Conservation (phyloP, 2,797 vertebrate species). For the Taeniopygia guttata region DNA sequence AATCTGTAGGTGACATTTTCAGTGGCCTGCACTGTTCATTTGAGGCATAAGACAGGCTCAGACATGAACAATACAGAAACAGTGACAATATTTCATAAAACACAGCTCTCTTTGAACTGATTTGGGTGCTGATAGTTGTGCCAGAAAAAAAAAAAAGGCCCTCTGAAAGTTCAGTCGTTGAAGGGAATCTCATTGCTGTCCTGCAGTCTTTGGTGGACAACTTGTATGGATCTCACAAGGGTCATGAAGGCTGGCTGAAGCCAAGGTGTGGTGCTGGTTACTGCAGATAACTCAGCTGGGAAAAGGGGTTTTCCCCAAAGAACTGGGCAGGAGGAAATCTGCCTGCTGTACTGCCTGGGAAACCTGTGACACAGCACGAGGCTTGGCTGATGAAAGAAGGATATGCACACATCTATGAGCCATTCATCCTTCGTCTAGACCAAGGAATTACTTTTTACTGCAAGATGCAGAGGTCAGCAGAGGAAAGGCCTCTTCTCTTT, state of each 20-base stretch:
- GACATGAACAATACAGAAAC: neutral
- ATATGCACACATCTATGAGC: neutral
- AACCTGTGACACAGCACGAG: neutral
- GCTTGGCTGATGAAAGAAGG: neutral
- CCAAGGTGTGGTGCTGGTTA: neutral
- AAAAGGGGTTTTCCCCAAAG: neutral
- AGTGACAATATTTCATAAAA: neutral
- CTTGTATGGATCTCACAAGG: neutral
- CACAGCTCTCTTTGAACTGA: neutral
- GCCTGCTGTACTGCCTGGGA: neutral
- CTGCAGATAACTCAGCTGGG: neutral
- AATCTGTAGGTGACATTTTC: conserved; percentile 17
- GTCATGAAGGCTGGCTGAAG: neutral
- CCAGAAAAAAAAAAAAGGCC: neutral
- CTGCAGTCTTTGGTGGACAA: neutral
- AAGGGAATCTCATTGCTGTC: neutral
- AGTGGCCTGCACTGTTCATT: neutral
- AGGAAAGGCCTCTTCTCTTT: neutral
- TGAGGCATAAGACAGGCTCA: neutral
- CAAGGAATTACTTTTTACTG: neutral
- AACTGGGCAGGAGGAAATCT: neutral
- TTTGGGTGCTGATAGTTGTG: neutral
- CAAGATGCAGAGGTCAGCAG: conserved; percentile 4
- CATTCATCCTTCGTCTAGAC: neutral
- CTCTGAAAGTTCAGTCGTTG: neutral